Base-by-base conservation (phyloP, 2,888 invertebrate species). In the Argynnis bischoffii region DNA sequence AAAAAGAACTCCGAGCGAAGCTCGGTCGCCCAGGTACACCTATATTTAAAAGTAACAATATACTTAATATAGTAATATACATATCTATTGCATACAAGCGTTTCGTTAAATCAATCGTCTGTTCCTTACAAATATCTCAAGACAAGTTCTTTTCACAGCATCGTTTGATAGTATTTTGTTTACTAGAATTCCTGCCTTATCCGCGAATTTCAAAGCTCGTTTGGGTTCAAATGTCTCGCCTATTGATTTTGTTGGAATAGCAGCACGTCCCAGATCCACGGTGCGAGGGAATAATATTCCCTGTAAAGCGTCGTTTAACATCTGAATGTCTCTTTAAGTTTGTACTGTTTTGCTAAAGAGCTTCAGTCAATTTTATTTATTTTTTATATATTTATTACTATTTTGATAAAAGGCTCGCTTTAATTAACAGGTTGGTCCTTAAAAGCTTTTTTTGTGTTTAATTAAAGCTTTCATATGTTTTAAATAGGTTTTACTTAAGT, bases 171-270 rank as follows among this genome's bases (percentile, higher is more conserved):
- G 2, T 6, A 16, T 18, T 51, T 1, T 51, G 61, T 61, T 61
- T 61, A 51, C 61, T 61, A 51, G 51, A 35, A 31, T 51, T 35
- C 26, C 26, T 48, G 18, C 18, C 35, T 41, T 41, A 61, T 61
- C 41, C 57, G 64, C 61, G 61, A 66, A 54, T 59, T 69, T 59
- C 55, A 14, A 66, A 54, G 31, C 59, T 41, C 55, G 66, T 59
- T 68, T 69, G 18, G 61, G 64, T 77, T 81, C 79, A 79, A 81
- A 82, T 79, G 79, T 79, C 79, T 81, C 78, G 76, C 75, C 81
- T 86, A 87, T 87, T 86, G 87, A 87, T 87, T 87, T 81, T 82
- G 80, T 78, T 76, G 81, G 78, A 82, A 84, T 81, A 80, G 78
- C 78, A 74, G 76, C 81, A 81, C 82, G 81, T 81, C 76, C 74